A percentile compares a stretch with the other conserved stretches of the same genome.
phyloP scores from a whole-genome alignment of 2,888 invertebrate species.

The Cheilosia vernalis region DNA sequence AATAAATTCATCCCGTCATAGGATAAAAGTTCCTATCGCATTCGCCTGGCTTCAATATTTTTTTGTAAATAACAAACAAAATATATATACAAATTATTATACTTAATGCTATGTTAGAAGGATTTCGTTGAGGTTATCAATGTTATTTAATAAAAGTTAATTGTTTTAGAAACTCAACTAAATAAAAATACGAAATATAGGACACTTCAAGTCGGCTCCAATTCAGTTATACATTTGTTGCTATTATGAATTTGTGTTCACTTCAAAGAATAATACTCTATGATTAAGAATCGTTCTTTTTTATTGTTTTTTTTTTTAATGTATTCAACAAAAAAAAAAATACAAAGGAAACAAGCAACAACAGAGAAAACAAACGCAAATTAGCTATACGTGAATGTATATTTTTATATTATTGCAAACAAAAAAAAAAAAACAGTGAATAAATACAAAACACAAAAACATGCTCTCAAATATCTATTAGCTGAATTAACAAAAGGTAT shows the following conservation, averaged over 20 bases:
- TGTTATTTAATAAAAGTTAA: constrained; percentile 43
- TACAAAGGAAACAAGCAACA: neutral
- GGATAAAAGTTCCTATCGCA: constrained; percentile 11
- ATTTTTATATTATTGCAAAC: constrained; percentile 65
- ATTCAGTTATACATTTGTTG: constrained; percentile 41
- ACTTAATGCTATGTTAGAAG: constrained; percentile 18
- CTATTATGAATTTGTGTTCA: constrained; percentile 42
- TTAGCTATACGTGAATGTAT: constrained; percentile 64
- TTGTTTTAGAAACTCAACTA: constrained; percentile 34
- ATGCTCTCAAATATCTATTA: constrained; percentile 26
- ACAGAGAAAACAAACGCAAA: constrained; percentile 19
- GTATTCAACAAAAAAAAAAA: neutral
- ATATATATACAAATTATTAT: neutral
- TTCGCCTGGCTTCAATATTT: neutral
- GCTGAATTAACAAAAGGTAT: constrained; percentile 22
- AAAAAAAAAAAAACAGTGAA: constrained; percentile 19
- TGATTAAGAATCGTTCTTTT: constrained; percentile 22
- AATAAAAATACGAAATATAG: constrained; percentile 2
- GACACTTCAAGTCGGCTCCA: constrained; percentile 10
- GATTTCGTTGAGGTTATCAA: constrained; percentile 35
- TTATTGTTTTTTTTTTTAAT: neutral
- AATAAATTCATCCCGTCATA: constrained; percentile 73
- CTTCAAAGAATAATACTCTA: constrained; percentile 35
- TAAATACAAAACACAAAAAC: neutral
- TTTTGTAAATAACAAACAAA: constrained; percentile 58